Evolutionary conservation across 2,888 invertebrate genomes (phyloP), one percentile per base, ranked within the genome.

Genomic region (Agrotis puta): DNA sequence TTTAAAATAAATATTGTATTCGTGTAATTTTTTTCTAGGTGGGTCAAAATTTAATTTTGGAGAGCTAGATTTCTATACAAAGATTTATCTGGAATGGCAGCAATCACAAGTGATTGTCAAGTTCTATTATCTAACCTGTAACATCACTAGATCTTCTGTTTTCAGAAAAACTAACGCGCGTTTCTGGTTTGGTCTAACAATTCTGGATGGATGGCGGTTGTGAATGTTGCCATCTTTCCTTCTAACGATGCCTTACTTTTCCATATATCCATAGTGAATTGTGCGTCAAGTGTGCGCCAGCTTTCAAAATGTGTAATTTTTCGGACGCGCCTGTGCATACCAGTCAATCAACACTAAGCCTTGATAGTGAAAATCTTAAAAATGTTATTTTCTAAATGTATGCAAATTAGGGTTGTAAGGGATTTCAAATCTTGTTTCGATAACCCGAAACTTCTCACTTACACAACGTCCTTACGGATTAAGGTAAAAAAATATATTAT

Each of bases 401-500:
- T 39, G 33, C 7, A 33, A 9, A 11, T 39, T 39, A 39, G 39
- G 11, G 39, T 11, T 39, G 39, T 39, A 39, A 9, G 11, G 39
- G 39, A 39, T 39, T 39, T 11, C 11, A 39, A 39, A 39, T 39
- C 33, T 39, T 39, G 9, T 39, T 39, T 11, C 11, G 11, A 33
- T 53, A 45, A 33, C 13, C 16, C 9, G 45, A 39, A 68, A 68
- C 45, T 47, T 22, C 33, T 33, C 54, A 18, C 20, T 39, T 64
- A 53, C 39, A 58, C 27, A 43, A 48, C 7, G 53, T 39, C 45
- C 22, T 14, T n/a, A 53, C 33, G n/a, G 61, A 39, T 39, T 33
- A 61, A 22, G 33, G 48, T 69, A 43, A 53, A 68, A 58, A 68
- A 59, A 43, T 65, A 59, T 45, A 58, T 59, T 39, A 39, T 39